Evolutionary conservation across 35 echinoderm and acorn worm species (phyloP).

Genomic region (Ptychodera flava): DNA sequence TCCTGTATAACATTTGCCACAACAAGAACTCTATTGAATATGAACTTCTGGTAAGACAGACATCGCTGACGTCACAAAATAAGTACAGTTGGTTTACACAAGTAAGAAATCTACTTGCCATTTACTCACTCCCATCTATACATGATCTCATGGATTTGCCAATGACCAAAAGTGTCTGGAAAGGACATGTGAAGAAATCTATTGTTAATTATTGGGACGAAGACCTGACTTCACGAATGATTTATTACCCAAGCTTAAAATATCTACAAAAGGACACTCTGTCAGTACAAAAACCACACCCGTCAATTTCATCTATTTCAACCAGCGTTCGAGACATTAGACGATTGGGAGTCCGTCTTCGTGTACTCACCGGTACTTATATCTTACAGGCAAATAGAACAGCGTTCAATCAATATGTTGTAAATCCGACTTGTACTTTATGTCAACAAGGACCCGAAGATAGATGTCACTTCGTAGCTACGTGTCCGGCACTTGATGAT

Average conservation of each 20-base stretch:
- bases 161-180: neutral
- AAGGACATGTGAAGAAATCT: neutral
- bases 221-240: neutral
- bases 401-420: too few relatives aligned
- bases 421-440: neutral
- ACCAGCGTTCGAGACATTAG: neutral
- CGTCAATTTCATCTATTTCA: neutral
- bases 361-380: neutral
- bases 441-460: neutral
- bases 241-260: neutral
- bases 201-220: neutral
- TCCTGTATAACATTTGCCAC: neutral
- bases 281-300: neutral
- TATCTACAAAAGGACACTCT: neutral
- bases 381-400: neutral
- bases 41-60: neutral
- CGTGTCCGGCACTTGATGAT: too few relatives aligned
- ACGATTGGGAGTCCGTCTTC: neutral
- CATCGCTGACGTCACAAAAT: neutral
- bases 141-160: neutral
- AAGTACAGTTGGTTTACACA: neutral
- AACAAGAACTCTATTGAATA: neutral
- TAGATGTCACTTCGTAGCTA: too few relatives aligned
- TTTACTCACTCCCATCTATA: too few relatives aligned
- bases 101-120: neutral